Evolutionary conservation across 2,797 vertebrate species (phyloP).

Genomic region (Microhierax caerulescens): DNA sequence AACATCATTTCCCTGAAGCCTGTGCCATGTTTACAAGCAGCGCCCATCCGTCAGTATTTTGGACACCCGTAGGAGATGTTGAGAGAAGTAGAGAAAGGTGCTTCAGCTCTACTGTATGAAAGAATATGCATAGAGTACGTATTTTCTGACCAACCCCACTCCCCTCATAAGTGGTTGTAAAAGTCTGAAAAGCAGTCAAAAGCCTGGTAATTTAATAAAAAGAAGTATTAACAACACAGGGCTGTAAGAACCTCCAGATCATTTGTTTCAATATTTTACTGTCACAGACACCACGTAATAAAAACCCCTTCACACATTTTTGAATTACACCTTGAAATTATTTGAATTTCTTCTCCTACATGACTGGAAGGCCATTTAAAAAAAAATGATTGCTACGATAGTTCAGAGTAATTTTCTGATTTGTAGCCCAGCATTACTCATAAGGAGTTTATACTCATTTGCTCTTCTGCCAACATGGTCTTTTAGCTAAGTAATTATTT

Average conservation of each 20-base stretch:
- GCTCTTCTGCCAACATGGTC: conserved; percentile 1
- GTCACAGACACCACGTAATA: neutral
- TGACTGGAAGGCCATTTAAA: neutral
- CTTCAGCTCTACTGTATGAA: neutral
- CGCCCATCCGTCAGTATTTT: too few species aligned
- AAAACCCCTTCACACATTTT: neutral
- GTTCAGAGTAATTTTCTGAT: conserved; percentile 1
- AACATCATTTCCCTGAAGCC: neutral
- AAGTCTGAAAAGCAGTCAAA: neutral
- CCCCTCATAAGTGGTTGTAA: neutral
- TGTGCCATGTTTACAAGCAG: neutral
- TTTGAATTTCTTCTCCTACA: neutral
- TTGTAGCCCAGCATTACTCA: conserved; percentile 11
- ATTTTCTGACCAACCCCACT: neutral
- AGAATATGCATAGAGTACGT: rapidly evolving
- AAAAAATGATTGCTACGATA: conserved; percentile 1
- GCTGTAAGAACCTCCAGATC: neutral
- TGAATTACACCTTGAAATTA: neutral
- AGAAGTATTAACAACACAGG: neutral
- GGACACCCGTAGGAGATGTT: neutral
- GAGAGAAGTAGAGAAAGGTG: neutral
- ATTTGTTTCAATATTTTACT: neutral
- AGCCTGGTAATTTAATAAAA: neutral
- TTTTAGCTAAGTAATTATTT: conserved; percentile 47
- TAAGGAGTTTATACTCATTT: neutral